Percentiles rank a stretch among this genome's conserved stretches.
Evolutionary conservation across 1,140 invertebrate genomes (phyloP).

Genomic region (Spodoptera frugiperda): DNA sequence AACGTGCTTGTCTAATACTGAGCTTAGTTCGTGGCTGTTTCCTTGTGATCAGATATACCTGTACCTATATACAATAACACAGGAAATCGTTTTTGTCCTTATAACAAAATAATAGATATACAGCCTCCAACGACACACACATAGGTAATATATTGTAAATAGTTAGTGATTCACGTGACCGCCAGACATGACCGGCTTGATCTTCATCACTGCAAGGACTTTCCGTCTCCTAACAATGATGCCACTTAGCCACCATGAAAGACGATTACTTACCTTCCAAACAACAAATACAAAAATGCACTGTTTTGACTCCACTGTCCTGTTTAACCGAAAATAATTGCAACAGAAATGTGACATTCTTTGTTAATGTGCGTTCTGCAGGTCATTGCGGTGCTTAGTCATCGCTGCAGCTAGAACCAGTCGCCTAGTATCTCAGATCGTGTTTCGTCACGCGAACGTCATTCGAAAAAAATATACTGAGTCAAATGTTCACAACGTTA

Average conservation of each 20-base stretch:
- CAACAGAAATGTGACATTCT: slow-evolving; percentile 15
- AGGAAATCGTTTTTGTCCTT: too few relatives aligned
- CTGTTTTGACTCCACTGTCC: background rate
- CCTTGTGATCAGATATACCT: too few relatives aligned
- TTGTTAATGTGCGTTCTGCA: background rate
- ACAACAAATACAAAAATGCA: background rate
- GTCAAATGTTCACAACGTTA: slow-evolving; percentile 11
- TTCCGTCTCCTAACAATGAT: slow-evolving; percentile 7
- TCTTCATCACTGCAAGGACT: slow-evolving; percentile 13
- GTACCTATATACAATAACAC: too few relatives aligned
- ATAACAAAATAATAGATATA: background rate
- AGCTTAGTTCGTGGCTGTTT: too few relatives aligned
- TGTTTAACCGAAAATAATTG: background rate
- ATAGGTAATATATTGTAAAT: background rate
- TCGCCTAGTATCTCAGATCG: background rate
- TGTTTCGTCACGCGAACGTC: background rate
- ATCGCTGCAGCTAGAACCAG: background rate
- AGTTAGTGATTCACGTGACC: slow-evolving; percentile 18
- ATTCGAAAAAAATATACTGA: background rate
- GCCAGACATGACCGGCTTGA: slow-evolving; percentile 20
- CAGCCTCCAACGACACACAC: background rate
- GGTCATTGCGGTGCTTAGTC: slow-evolving; percentile 19
- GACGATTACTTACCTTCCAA: background rate
- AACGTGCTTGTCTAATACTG: too few relatives aligned
- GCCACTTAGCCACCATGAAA: slow-evolving; percentile 13